phyloP scores from a whole-genome alignment of 2,113 vertebrate genomes.

The Synchiropus splendidus region DNA sequence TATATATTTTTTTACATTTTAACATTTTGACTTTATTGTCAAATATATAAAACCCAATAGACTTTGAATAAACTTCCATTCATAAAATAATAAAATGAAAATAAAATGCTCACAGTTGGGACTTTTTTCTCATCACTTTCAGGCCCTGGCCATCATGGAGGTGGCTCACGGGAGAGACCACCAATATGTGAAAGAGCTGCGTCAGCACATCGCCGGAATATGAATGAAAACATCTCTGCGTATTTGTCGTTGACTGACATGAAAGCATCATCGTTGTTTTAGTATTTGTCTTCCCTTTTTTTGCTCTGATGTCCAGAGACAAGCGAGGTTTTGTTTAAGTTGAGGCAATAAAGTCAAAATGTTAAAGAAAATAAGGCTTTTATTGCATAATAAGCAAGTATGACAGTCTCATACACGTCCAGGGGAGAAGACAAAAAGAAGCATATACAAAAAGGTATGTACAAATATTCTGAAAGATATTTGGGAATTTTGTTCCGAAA shows the following conservation, averaged over 20 bases:
- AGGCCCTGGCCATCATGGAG: constrained; percentile 93
- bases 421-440: constrained; percentile 64
- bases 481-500: constrained; percentile 50
- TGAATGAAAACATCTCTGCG: constrained; percentile 24
- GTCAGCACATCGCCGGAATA: constrained; percentile 73
- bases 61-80: no score
- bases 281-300: not conserved
- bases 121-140: constrained; percentile 15
- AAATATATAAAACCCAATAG: no score
- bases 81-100: no score
- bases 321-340: no score
- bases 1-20: no score
- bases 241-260: not conserved
- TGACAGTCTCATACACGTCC: constrained; percentile 58
- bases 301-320: no score
- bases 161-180: constrained; percentile 91
- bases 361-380: constrained; percentile 72
- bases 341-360: no score
- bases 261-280: constrained; percentile 6
- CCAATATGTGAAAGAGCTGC: constrained; percentile 78
- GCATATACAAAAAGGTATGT: constrained; percentile 78
- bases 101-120: no score
- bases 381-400: constrained; percentile 81
- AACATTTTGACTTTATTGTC: no score
- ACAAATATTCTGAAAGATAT: constrained; percentile 62